Conservation (phyloP, 1,140 invertebrate species). For the Drosophila athabasca region DNA sequence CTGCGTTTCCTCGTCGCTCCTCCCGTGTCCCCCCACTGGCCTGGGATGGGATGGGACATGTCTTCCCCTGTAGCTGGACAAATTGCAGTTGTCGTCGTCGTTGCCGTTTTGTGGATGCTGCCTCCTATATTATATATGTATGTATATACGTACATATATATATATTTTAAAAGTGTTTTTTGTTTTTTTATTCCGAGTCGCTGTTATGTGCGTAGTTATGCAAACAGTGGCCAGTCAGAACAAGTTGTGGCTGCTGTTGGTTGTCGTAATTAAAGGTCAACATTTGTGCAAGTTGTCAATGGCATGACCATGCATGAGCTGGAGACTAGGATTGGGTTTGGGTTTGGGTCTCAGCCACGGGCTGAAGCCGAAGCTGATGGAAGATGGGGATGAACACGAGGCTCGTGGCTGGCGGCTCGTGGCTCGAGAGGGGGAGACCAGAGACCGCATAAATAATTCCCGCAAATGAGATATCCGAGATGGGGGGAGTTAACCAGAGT, state of each 20-base stretch:
- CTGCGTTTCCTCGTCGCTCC: neutral
- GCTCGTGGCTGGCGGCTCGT: neutral
- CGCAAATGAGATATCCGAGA: constrained; percentile 48
- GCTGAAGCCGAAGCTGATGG: neutral
- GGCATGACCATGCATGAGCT: constrained; percentile 44
- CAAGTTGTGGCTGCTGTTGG: constrained; percentile 71
- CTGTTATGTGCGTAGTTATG: constrained; percentile 75
- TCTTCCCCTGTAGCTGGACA: constrained; percentile 68
- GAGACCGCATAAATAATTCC: constrained; percentile 52
- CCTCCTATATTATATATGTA: constrained; percentile 40
- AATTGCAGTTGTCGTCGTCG: constrained; percentile 79
- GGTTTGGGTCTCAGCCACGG: neutral
- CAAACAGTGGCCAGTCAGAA: constrained; percentile 71
- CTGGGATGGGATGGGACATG: constrained; percentile 10
- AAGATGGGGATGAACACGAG: neutral
- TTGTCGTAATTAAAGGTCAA: constrained; percentile 81
- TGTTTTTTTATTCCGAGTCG: constrained; percentile 37
- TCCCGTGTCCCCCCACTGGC: constrained; percentile 12
- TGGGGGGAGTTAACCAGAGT: constrained; percentile 15
- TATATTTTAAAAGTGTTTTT: constrained; percentile 20
- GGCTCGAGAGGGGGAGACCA: constrained; percentile 7
- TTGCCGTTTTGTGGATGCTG: constrained; percentile 48
- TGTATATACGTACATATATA: constrained; percentile 12
- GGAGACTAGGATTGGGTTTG: constrained; percentile 6
- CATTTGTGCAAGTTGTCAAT: constrained; percentile 80